Base-by-base conservation (phyloP, 2,797 vertebrate species). In the Coranthus polyacanthus region DNA sequence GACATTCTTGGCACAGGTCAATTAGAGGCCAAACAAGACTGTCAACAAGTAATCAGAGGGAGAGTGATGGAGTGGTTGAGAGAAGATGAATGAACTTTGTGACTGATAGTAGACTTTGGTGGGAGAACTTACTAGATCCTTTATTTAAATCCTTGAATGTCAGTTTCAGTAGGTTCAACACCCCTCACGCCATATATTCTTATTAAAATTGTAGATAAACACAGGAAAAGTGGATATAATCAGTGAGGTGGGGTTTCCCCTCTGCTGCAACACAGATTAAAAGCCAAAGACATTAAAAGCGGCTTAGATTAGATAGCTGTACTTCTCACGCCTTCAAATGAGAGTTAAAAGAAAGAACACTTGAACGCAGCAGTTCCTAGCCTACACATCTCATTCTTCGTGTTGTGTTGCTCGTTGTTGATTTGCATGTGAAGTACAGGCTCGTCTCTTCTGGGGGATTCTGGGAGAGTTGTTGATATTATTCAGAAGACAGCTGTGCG, bases 1-100 rank as follows among this genome's bases (percentile, higher is more conserved):
- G 15, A 44, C 72, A 72, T 75, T 79, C 75, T 75, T 8, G 29
- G 68, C 22, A 53, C 57, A 73, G 82, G 81, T 83, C 37, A 53
- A 50, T 62, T 45, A 50, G 7, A 59, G 61, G 24, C 12, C 22
- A 13, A 21, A 17, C 29, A 17, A 37, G 38, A 34, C 11, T 43
- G 12, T 29, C 24, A 41, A 43, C 49, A 75, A 53, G 71, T 53
- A 55, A 52, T 45, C 22, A 22, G 52, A 67, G 1, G 34, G 20
- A 51, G 8, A 42, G 0, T 56, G 66, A 72, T 32, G 54, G 32
- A 74, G 62, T 24, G 69, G 15, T 6, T 3, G 4, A 9, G 11
- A 34, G 6, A 20, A 13, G 6, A 47, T 15, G 0, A 15, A 34
- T 55, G 24, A 47, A 24, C 18, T 18, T 22, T 13, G 34, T 22